Evolutionary conservation across 2,888 invertebrate species (phyloP), one percentile per base, ranked within the genome.

Genomic region (Morinoia aosen): DNA sequence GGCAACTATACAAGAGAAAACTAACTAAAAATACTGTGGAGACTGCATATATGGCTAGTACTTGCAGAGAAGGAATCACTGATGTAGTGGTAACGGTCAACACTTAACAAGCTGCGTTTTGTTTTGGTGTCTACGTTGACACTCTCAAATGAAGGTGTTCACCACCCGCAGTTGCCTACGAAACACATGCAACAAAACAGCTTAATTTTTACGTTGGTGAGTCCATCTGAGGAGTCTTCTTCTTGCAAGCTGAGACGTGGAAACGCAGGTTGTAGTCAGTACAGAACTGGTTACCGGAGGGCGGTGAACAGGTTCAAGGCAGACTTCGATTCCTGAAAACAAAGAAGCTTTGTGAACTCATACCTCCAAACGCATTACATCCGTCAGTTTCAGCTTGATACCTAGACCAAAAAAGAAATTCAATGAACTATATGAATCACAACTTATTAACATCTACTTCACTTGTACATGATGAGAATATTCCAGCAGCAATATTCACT

Each of bases 271-370:
- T 33, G 76, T 76, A 76, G 76, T 33, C 76, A 76, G 19, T 3
- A 33, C 19, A 0, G 61, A 39, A 58, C 19, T 39, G 97, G 58
- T 97, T 97, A 98, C 97, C 98, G 98, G 97, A 98, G 98, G 97
- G 99, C 98, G 91, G 99, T 98, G 97, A 99, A 99, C 58, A 99
- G 98, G 97, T 99, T 99, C 96, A 99, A 98, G 95, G 99, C 99
- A 96, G 99, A 99, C 97, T 99, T 98, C 97, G 99, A 99, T 97
- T 99, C 99, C 97, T 97, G 97, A 61, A 97, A 97, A 95, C 96
- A 96, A 97, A 96, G 96, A 95, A 10, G 11, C 96, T 96, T 10
- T 48, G 8, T 19, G 33, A 33, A 76, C 76, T 76, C 76, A 76
- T 0, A 76, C 76, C 25, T 16, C 33, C 76, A 76, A 33, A 76